Percentiles rank a stretch among this genome's conserved stretches.
These are phyloP conservation scores for Papilio demoleus DNA, from an alignment of 2,888 invertebrate genomes.

Conservation along the genomic window DNA sequence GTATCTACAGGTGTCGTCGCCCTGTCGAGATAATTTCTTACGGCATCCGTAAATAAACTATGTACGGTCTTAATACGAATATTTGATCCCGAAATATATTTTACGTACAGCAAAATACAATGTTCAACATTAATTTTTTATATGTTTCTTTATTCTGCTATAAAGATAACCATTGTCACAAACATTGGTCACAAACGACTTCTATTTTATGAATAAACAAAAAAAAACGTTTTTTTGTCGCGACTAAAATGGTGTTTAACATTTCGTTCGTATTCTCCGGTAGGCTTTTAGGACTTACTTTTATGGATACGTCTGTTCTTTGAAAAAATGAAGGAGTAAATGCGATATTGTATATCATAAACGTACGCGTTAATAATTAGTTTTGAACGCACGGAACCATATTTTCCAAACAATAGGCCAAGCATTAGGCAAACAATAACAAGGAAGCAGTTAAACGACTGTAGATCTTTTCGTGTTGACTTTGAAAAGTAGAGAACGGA, in stretches of 20 bases:
- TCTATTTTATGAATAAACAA: too few species aligned
- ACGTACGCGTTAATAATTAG: conserved; percentile 14
- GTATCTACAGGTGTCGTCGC: conserved; percentile 64
- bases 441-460: conserved; percentile 22
- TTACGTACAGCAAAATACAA: conserved; percentile 7
- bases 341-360: conserved; percentile 16
- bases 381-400: conserved; percentile 12
- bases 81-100: conserved; percentile 33
- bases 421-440: conserved; percentile 20
- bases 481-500: conserved; percentile 24
- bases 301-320: too few species aligned
- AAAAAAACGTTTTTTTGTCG: too few species aligned
- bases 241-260: too few species aligned
- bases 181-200: too few species aligned
- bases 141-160: not conserved
- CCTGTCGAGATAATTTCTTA: conserved; percentile 53
- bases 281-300: too few species aligned
- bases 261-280: too few species aligned
- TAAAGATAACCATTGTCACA: too few species aligned
- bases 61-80: conserved; percentile 41
- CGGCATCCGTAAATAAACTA: conserved; percentile 49
- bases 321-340: not conserved
- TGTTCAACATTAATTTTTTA: conserved; percentile 1
- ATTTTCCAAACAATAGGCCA: conserved; percentile 19
- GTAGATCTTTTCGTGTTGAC: conserved; percentile 18